Evolutionary conservation across 1,140 invertebrate genomes (phyloP).

Genomic region (Atta colombica): DNA sequence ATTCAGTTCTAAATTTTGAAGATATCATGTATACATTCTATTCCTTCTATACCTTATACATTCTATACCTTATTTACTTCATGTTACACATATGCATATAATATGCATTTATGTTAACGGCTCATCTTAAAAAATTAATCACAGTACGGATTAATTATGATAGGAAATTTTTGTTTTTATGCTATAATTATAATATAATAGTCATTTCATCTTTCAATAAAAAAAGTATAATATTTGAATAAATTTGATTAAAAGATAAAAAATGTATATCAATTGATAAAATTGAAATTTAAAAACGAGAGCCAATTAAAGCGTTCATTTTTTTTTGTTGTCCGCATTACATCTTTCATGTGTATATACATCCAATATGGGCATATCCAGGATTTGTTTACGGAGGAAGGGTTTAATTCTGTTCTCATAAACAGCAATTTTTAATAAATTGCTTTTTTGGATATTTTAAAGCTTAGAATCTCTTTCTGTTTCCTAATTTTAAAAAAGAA

Average conservation of each 20-base stretch:
- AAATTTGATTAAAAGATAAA: background rate
- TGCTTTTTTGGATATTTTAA: too few species aligned
- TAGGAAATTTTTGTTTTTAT: background rate
- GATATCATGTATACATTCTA: background rate
- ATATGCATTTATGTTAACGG: background rate
- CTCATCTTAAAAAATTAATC: background rate
- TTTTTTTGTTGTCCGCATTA: background rate
- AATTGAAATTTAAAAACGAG: conserved; percentile 7
- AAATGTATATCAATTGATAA: background rate
- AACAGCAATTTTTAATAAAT: too few species aligned
- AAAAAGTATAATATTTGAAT: too few species aligned
- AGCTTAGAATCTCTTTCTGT: too few species aligned
- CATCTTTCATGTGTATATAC: background rate
- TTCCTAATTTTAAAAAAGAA: too few species aligned
- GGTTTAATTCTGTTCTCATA: too few species aligned
- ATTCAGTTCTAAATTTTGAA: background rate
- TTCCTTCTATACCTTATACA: background rate
- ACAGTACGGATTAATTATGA: background rate
- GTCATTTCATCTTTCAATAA: background rate
- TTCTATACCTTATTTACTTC: background rate
- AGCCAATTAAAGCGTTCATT: background rate
- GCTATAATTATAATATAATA: background rate
- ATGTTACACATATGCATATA: background rate
- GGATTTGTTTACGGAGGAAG: too few species aligned
- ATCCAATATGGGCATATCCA: too few species aligned